phyloP scores from a whole-genome alignment of 2,113 vertebrate species.

The Seriola quinqueradiata region DNA sequence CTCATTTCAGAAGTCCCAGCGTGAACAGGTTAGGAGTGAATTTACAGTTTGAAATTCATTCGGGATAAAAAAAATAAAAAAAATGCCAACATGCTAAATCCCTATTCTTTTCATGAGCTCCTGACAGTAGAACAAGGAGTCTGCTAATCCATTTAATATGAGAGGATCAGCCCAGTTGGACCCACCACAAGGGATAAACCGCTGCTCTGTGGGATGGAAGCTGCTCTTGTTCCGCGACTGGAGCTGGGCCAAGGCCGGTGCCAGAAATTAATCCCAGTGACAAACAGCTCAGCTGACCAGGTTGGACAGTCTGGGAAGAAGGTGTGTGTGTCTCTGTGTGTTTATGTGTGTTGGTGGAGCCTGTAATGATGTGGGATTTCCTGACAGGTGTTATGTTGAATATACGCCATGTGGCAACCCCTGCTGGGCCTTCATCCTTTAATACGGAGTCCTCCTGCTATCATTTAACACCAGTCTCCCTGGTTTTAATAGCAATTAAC shows the following conservation, averaged over 20 bases:
- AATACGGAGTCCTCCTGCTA: conserved; percentile 56
- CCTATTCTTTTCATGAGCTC: conserved; percentile 47
- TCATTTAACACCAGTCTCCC: conserved; percentile 38
- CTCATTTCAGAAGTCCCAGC: background rate
- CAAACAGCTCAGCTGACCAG: conserved; percentile 53
- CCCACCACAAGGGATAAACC: conserved; percentile 69
- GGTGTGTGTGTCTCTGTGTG: conserved; percentile 13
- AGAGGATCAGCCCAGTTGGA: conserved; percentile 76
- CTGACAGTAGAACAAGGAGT: conserved; percentile 66
- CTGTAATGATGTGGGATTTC: conserved; percentile 41
- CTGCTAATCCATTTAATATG: conserved; percentile 80
- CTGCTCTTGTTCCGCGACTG: conserved; percentile 62
- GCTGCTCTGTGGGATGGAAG: conserved; percentile 68
- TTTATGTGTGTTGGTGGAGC: conserved; percentile 8
- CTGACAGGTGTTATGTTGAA: conserved; percentile 70
- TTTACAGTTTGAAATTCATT: conserved; percentile 25
- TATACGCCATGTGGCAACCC: conserved; percentile 51
- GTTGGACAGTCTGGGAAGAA: conserved; percentile 34
- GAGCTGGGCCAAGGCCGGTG: conserved; percentile 53
- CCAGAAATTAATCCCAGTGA: conserved; percentile 60
- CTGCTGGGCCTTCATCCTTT: conserved; percentile 46
- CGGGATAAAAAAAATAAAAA: background rate
- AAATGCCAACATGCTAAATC: conserved; percentile 38
- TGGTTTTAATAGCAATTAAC: conserved; percentile 56
- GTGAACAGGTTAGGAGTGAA: background rate